A percentile compares a stretch with the other conserved stretches of the same genome.
Conservation (phyloP, 64 coral and sea anemone genomes). For the Acropora yongei region DNA sequence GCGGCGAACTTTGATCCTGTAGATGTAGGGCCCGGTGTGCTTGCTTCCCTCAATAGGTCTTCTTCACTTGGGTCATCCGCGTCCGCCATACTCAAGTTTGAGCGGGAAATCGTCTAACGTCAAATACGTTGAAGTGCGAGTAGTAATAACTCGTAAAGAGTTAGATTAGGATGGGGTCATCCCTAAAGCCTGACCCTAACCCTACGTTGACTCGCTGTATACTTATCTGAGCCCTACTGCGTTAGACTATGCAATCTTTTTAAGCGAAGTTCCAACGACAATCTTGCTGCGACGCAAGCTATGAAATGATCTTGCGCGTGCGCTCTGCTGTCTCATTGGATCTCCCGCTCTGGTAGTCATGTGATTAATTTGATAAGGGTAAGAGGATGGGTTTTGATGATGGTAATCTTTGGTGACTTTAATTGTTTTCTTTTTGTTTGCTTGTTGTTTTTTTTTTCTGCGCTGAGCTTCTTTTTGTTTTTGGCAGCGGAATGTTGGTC, state of each 20-base stretch:
- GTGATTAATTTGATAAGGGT: background rate
- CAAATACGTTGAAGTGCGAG: background rate
- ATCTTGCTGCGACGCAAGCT: background rate
- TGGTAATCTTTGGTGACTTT: too few relatives aligned
- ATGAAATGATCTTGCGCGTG: constrained; percentile 42
- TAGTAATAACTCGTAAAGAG: background rate
- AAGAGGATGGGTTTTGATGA: too few relatives aligned
- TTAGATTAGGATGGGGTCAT: background rate
- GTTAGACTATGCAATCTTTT: background rate
- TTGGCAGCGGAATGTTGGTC: constrained; percentile 23
- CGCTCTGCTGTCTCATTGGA: constrained; percentile 61
- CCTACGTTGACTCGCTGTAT: background rate
- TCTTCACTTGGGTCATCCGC: background rate
- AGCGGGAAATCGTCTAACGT: background rate
- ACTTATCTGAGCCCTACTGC: background rate
- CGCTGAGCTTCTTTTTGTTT: background rate
- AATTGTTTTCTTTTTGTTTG: too few relatives aligned
- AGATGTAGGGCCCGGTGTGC: constrained; percentile 10
- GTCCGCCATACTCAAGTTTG: background rate
- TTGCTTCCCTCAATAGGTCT: too few relatives aligned
- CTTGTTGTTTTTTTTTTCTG: background rate
- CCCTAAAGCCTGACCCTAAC: too few relatives aligned
- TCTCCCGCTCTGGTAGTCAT: constrained; percentile 39
- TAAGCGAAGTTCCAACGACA: background rate
- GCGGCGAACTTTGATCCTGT: constrained; percentile 35